A percentile compares a stretch with the other conserved stretches of the same genome.
phyloP scores from a whole-genome alignment of 2,113 vertebrate genomes.

The Zeus faber region DNA sequence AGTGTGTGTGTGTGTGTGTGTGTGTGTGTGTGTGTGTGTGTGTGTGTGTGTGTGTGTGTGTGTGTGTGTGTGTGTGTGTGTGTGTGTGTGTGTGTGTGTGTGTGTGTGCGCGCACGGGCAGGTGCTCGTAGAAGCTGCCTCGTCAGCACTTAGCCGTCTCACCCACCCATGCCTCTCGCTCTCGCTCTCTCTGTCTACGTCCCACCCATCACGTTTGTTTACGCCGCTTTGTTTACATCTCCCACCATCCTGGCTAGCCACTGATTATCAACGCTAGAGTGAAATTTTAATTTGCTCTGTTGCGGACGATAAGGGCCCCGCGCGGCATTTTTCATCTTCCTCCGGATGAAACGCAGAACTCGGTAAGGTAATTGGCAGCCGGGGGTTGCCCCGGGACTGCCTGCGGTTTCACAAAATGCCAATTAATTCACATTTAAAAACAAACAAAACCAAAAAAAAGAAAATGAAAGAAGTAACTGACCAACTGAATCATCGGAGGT shows the following conservation, averaged over 20 bases:
- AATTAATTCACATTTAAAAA: slow-evolving; percentile 61
- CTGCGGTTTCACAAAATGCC: slow-evolving; percentile 57
- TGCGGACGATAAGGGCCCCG: slow-evolving; percentile 65
- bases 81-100: neutral
- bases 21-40: slow-evolving; percentile 13
- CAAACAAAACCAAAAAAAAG: slow-evolving; percentile 17
- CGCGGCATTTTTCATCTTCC: slow-evolving; percentile 65
- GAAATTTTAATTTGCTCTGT: slow-evolving; percentile 78
- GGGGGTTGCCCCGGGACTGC: slow-evolving; percentile 65
- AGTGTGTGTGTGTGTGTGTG: slow-evolving; percentile 15
- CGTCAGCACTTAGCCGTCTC: neutral
- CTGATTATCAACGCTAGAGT: slow-evolving; percentile 73
- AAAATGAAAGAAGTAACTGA: slow-evolving; percentile 21
- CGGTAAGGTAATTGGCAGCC: slow-evolving; percentile 72
- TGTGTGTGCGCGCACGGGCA: neutral
- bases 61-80: neutral
- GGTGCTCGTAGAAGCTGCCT: neutral
- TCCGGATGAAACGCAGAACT: slow-evolving; percentile 63
- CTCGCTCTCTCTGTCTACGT: slow-evolving; percentile 5
- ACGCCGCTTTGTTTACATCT: slow-evolving; percentile 70
- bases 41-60: slow-evolving; percentile 10
- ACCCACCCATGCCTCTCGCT: neutral
- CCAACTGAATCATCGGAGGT: slow-evolving; percentile 39
- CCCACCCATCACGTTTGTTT: slow-evolving; percentile 31
- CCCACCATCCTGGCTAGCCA: slow-evolving; percentile 47